Evolutionary conservation across 2,113 vertebrate species (phyloP).

Genomic region (Eubucco bourcierii): DNA sequence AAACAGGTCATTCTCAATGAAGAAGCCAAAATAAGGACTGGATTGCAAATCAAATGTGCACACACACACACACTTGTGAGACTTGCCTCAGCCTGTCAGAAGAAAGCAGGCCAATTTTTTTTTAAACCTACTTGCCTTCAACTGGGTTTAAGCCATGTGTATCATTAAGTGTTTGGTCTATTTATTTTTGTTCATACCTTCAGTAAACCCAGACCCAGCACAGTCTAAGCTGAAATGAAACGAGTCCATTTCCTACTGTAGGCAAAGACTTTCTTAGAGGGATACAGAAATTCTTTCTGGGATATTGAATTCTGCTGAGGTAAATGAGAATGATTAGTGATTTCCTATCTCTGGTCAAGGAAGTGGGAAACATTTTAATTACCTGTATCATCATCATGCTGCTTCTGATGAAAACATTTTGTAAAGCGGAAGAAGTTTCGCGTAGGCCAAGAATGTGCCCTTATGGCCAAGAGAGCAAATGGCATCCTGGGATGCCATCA

Average conservation of each 20-base stretch:
- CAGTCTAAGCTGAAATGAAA: background rate
- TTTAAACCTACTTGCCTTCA: background rate
- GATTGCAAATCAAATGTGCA: background rate
- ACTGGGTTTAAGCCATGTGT: background rate
- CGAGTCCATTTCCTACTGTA: background rate
- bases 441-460: too few species aligned
- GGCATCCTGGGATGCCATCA: too few species aligned
- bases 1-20: slow-evolving; percentile 57
- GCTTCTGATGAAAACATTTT: background rate
- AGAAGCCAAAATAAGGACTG: slow-evolving; percentile 26
- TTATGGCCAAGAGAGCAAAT: too few species aligned
- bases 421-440: background rate
- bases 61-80: background rate
- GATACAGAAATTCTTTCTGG: background rate
- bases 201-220: background rate
- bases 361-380: background rate
- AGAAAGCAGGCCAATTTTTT: background rate
- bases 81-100: background rate
- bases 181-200: slow-evolving; percentile 33
- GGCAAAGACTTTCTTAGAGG: background rate
- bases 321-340: background rate
- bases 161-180: background rate
- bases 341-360: background rate
- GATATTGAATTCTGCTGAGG: background rate
- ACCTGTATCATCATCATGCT: background rate